Percentiles rank a stretch among this genome's conserved stretches.
phyloP scores from a whole-genome alignment of 30 jellyfish, hydroid and myxozoan species.

The Aurelia aurita complex sp. Pacific region DNA sequence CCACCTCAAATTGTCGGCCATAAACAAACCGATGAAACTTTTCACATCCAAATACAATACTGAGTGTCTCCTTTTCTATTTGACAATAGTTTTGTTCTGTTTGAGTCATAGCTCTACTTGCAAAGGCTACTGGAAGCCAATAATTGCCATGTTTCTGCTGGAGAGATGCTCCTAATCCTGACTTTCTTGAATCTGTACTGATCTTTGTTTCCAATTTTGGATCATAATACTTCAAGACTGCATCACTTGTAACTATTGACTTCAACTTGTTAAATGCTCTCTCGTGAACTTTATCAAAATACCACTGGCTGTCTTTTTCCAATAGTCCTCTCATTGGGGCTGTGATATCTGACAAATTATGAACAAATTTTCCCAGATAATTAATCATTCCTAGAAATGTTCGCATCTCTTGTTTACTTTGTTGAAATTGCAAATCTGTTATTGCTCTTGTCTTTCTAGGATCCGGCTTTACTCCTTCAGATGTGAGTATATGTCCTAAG shows the following conservation, averaged over 20 bases:
- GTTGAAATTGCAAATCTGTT: not conserved
- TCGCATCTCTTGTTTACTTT: slow-evolving; percentile 15
- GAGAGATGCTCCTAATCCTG: slow-evolving; percentile 45
- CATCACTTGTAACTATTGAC: slow-evolving; percentile 30
- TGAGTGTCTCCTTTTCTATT: no score
- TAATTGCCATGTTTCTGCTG: slow-evolving; percentile 13
- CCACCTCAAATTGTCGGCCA: slow-evolving; percentile 54
- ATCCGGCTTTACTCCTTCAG: no score
- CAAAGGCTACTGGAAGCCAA: no score
- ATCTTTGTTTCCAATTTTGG: slow-evolving; percentile 21
- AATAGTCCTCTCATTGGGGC: slow-evolving; percentile 23
- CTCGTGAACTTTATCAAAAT: not conserved
- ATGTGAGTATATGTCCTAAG: not conserved
- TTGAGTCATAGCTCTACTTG: no score
- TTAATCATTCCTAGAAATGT: not conserved
- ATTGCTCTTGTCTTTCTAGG: not conserved
- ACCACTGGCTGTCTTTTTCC: not conserved
- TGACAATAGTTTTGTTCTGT: no score
- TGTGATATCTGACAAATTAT: slow-evolving; percentile 13
- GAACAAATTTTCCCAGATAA: not conserved
- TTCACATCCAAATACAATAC: no score
- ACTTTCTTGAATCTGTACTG: slow-evolving; percentile 21
- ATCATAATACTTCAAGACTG: slow-evolving; percentile 42
- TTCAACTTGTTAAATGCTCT: slow-evolving; percentile 38
- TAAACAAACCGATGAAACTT: slow-evolving; percentile 45